These are phyloP conservation scores for Plebejus anna DNA, from an alignment of 2,888 invertebrate species.

Conservation along the genomic window DNA sequence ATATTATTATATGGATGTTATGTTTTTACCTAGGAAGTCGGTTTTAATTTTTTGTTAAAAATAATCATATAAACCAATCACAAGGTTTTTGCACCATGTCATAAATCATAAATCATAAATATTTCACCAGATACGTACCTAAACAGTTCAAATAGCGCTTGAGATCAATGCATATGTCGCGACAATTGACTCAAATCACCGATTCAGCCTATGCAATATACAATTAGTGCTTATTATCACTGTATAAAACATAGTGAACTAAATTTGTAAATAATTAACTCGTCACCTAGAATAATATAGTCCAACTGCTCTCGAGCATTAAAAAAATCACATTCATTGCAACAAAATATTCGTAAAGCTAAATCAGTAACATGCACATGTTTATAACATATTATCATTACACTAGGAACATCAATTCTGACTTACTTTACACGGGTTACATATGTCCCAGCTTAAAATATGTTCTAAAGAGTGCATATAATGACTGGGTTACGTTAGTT, in stretches of 20 bases:
- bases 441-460: constrained; percentile 38
- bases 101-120: constrained; percentile 37
- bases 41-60: too few species aligned
- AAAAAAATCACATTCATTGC: constrained; percentile 63
- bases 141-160: constrained; percentile 55
- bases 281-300: constrained; percentile 55
- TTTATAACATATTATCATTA: constrained; percentile 39
- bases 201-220: constrained; percentile 48
- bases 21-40: too few species aligned
- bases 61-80: constrained; percentile 34
- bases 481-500: constrained; percentile 34
- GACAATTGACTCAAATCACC: constrained; percentile 71
- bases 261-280: constrained; percentile 54
- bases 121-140: constrained; percentile 35
- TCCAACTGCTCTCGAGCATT: constrained; percentile 56
- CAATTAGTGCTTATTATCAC: constrained; percentile 46
- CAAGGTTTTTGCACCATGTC: constrained; percentile 43
- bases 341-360: constrained; percentile 64
- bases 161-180: constrained; percentile 70
- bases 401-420: constrained; percentile 19
- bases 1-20: too few species aligned
- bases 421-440: constrained; percentile 24
- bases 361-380: constrained; percentile 47
- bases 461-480: constrained; percentile 45
- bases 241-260: constrained; percentile 51